Conservation (phyloP, 2,797 vertebrate species). For the Pseudochromis fuscus region DNA sequence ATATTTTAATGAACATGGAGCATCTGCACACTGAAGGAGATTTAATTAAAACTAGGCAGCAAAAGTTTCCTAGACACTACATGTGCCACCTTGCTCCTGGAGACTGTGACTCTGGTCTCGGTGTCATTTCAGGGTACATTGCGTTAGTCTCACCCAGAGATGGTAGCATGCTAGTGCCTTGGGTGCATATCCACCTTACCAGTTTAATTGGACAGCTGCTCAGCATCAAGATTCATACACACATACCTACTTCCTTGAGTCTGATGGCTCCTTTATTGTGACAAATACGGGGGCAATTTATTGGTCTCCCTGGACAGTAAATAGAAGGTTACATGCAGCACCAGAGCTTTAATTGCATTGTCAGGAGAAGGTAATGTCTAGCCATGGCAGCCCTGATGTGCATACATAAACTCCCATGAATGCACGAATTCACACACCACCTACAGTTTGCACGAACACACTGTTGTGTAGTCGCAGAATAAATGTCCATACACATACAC, state of each 20-base stretch:
- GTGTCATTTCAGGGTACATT: conserved; percentile 61
- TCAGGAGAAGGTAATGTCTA: conserved; percentile 76
- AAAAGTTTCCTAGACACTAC: conserved; percentile 44
- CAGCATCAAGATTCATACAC: conserved; percentile 75
- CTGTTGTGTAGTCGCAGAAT: conserved; percentile 33
- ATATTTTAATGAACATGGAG: conserved; percentile 31
- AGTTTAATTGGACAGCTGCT: conserved; percentile 86
- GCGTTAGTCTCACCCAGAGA: conserved; percentile 57
- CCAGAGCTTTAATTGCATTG: conserved; percentile 84
- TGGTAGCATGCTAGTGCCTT: conserved; percentile 64
- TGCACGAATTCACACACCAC: conserved; percentile 43
- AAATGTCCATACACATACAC: conserved; percentile 14
- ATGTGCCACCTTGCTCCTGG: conserved; percentile 47
- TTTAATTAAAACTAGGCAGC: conserved; percentile 40
- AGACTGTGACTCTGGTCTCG: conserved; percentile 34
- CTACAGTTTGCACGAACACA: conserved; percentile 42
- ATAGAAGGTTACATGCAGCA: conserved; percentile 83
- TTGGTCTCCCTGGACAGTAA: conserved; percentile 84
- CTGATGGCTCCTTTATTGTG: conserved; percentile 83
- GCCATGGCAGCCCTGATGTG: conserved; percentile 64
- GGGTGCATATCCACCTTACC: conserved; percentile 71
- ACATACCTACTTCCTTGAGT: conserved; percentile 72
- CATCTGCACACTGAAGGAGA: conserved; percentile 17
- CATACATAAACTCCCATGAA: conserved; percentile 59
- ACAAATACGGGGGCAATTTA: conserved; percentile 84